A percentile compares a stretch with the other conserved stretches of the same genome.
phyloP scores from a whole-genome alignment of 2,888 invertebrate species.

The Lycophotia porphyrea region DNA sequence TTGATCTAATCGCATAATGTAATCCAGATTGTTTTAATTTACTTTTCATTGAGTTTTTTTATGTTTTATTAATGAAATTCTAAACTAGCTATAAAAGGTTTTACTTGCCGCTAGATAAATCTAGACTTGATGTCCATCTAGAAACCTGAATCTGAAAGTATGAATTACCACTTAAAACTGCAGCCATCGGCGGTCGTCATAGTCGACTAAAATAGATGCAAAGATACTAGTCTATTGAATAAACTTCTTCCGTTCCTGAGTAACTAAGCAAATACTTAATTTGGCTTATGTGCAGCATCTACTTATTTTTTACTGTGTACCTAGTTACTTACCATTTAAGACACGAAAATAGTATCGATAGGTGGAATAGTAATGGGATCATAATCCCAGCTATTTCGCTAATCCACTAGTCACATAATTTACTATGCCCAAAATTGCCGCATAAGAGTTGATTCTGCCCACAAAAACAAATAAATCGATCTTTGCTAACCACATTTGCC shows the following conservation, averaged over 20 bases:
- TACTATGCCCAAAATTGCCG: neutral
- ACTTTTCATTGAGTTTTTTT: conserved; percentile 41
- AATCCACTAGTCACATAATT: neutral
- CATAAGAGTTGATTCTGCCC: neutral
- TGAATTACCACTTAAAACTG: neutral
- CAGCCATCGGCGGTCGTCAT: neutral
- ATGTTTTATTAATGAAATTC: conserved; percentile 20
- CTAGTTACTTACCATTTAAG: neutral
- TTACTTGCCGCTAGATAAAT: neutral
- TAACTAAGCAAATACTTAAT: neutral
- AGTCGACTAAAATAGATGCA: neutral
- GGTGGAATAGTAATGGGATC: neutral
- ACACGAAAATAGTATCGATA: neutral
- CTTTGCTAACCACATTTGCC: conserved; percentile 4
- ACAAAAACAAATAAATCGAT: conserved; percentile 31
- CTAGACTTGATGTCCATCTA: neutral
- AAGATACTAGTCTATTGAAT: neutral
- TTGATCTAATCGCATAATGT: conserved; percentile 61
- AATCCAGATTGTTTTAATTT: conserved; percentile 61
- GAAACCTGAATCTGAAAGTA: neutral
- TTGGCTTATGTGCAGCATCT: neutral
- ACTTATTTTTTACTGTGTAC: neutral
- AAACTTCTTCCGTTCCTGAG: neutral
- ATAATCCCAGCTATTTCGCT: neutral
- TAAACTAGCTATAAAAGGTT: conserved; percentile 1